phyloP scores from a whole-genome alignment of 2,797 vertebrate species.

The Aldrovandia affinis region DNA sequence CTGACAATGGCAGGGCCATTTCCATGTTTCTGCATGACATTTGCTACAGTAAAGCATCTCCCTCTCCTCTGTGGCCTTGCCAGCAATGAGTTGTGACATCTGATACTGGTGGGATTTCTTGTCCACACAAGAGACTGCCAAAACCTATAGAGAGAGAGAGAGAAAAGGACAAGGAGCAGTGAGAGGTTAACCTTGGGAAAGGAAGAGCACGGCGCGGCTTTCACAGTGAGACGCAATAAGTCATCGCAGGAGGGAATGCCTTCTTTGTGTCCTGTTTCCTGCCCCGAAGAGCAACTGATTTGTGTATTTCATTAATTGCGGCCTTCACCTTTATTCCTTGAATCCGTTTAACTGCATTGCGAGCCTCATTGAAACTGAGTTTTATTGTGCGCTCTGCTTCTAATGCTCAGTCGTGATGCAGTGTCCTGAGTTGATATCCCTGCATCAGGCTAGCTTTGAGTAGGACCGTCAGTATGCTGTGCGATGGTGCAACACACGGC shows the following conservation, averaged over 20 bases:
- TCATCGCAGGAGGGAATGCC: background rate
- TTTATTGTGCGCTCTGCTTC: background rate
- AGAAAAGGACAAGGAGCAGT: slow-evolving; percentile 33
- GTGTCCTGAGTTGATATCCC: background rate
- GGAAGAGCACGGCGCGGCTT: background rate
- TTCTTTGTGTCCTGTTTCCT: slow-evolving; percentile 21
- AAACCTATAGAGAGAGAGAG: slow-evolving; percentile 31
- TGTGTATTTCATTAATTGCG: background rate
- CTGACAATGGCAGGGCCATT: slow-evolving; percentile 25
- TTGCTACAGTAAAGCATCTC: slow-evolving; percentile 40
- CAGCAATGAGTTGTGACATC: slow-evolving; percentile 40
- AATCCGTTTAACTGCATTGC: background rate
- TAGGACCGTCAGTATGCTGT: background rate
- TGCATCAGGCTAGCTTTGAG: background rate
- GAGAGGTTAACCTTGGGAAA: slow-evolving; percentile 48
- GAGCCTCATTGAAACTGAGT: background rate
- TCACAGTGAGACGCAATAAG: background rate
- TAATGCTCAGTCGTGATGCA: background rate
- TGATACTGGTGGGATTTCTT: slow-evolving; percentile 37
- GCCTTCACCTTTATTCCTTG: slow-evolving; percentile 13
- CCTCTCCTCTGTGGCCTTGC: slow-evolving; percentile 36
- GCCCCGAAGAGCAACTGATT: background rate
- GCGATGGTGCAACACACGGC: background rate
- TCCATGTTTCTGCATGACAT: slow-evolving; percentile 18
- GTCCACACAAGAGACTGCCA: slow-evolving; percentile 37